Base-by-base conservation (phyloP, 1,140 invertebrate genomes). In the Neodiprion fabricii region DNA sequence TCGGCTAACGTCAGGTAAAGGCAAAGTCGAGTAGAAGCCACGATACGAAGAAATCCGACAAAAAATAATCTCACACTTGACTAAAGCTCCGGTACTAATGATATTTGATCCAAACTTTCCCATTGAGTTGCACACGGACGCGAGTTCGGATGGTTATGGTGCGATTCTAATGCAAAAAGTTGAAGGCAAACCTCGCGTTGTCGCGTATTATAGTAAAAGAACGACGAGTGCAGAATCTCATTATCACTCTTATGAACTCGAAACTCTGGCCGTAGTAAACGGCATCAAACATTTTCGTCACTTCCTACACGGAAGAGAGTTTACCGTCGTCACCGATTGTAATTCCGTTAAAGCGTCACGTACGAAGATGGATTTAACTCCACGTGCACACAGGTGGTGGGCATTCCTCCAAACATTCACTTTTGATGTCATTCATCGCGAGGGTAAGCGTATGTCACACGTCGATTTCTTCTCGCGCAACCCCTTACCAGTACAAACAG, bases 311-410 rank as follows among this genome's bases (percentile, higher is more conserved):
- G 83, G 79, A 8, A 72, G 76, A 70, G 66, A 72, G n/a, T 78
- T 76, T 68, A 70, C 50, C 7, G 71, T 75, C 4, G 67, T 77
- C 11, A 61, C 53, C n/a, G 80, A 85, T 77, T 85, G 84, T 49
- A 84, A 82, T 69, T 88, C 68, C 61, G 79, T 80, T 74, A 85
- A 74, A 80, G 80, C 76, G 76, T 79, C 81, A 1, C 17, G 50
- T 74, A 82, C 78, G 76, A 84, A 81, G 79, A 79, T 77, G 79
- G 75, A 84, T 77, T 79, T 87, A 75, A 78, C 74, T 0, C 84
- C 85, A 0, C 69, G 84, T 28, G 84, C 79, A 1, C 79, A 85
- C 70, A 70, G 82, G 14, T 86, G 84, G 81, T 85, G 84, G 81
- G 74, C 80, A 9, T 82, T 70, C 76, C 74, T 84, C 74, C 80